Conservation (phyloP, 2,113 vertebrate species). For the Gasterosteus aculeatus region DNA sequence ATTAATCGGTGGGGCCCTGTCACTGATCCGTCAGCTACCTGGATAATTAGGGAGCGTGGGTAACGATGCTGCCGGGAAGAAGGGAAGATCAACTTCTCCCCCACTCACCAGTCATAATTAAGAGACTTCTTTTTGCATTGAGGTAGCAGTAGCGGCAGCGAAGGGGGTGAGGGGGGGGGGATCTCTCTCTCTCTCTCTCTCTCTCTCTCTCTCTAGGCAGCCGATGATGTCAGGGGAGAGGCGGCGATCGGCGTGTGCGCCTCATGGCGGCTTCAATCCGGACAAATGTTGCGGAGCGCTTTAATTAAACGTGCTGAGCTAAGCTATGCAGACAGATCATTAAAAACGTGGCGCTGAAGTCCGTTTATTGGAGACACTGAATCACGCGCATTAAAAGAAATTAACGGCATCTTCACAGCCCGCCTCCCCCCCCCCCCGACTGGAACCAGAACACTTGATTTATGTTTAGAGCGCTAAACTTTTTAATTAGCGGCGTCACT, state of each 20-base stretch:
- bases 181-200: slow-evolving; percentile 10
- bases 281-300: slow-evolving; percentile 14
- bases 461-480: slow-evolving; percentile 48
- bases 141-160: slow-evolving; percentile 51
- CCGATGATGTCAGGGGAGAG: slow-evolving; percentile 28
- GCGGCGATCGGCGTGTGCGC: slow-evolving; percentile 13
- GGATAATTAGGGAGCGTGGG: slow-evolving; percentile 98
- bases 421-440: no score
- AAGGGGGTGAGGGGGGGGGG: not conserved
- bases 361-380: slow-evolving; percentile 31
- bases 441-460: slow-evolving; percentile 20
- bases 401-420: slow-evolving; percentile 9
- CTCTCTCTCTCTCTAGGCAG: slow-evolving; percentile 18
- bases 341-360: slow-evolving; percentile 30
- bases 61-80: slow-evolving; percentile 91
- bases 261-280: slow-evolving; percentile 26
- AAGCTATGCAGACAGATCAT: slow-evolving; percentile 43
- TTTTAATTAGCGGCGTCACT: slow-evolving; percentile 42
- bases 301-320: slow-evolving; percentile 52
- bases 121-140: slow-evolving; percentile 84
- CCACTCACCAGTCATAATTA: slow-evolving; percentile 88
- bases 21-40: slow-evolving; percentile 99
- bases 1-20: slow-evolving; percentile 97
- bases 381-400: slow-evolving; percentile 38
- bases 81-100: slow-evolving; percentile 87